phyloP scores from a whole-genome alignment of 2,888 invertebrate species.

The Agrochola circellaris region DNA sequence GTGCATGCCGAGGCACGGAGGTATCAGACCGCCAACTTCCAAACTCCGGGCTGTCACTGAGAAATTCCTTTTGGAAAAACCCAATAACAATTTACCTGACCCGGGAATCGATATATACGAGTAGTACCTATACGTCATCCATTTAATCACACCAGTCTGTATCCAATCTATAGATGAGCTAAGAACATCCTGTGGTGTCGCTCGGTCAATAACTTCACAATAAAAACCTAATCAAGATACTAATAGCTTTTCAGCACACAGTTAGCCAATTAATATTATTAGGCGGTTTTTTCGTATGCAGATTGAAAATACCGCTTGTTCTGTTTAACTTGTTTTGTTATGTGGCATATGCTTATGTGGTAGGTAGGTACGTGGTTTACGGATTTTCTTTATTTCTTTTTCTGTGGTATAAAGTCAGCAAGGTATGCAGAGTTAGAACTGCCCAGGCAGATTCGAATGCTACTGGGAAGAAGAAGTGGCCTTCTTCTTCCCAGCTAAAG shows the following conservation, averaged over 20 bases:
- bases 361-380: neutral
- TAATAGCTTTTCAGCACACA: constrained; percentile 51
- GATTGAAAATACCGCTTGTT: constrained; percentile 44
- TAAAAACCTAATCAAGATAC: constrained; percentile 59
- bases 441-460: neutral
- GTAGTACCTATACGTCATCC: neutral
- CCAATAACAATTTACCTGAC: too few species aligned
- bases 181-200: constrained; percentile 48
- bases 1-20: neutral
- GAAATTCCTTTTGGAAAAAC: too few species aligned
- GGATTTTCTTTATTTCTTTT: too few species aligned
- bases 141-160: constrained; percentile 12
- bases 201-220: constrained; percentile 50
- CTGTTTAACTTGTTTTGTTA: neutral
- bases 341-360: constrained; percentile 14
- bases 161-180: constrained; percentile 28
- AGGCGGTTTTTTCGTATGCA: constrained; percentile 21
- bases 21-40: too few species aligned
- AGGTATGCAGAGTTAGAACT: neutral
- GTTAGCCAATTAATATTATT: constrained; percentile 53
- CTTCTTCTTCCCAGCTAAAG: too few species aligned
- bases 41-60: too few species aligned
- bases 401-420: too few species aligned
- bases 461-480: too few species aligned
- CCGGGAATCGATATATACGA: too few species aligned